phyloP scores from a whole-genome alignment of 2,888 invertebrate species.

The Xanthorhoe designata region DNA sequence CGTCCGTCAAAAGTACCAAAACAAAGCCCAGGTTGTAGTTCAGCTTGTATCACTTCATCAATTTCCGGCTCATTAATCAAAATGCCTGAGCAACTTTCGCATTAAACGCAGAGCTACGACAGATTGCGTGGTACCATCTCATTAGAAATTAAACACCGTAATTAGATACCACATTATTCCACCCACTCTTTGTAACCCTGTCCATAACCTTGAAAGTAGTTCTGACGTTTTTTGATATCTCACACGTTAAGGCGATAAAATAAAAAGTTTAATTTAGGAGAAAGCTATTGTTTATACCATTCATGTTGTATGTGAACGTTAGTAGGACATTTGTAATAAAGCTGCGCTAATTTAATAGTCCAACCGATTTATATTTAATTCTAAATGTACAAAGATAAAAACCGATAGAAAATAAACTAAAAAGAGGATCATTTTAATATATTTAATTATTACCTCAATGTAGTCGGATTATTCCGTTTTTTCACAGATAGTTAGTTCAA shows the following conservation, averaged over 20 bases:
- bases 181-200: neutral
- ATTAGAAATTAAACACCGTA: neutral
- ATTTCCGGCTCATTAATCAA: constrained; percentile 21
- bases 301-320: neutral
- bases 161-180: neutral
- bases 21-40: constrained; percentile 8
- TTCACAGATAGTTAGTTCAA: no score
- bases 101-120: constrained; percentile 17
- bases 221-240: neutral
- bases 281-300: neutral
- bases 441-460: no score
- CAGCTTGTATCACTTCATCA: constrained; percentile 14
- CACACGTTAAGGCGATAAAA: neutral
- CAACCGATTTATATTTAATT: no score
- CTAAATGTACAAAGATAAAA: no score
- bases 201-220: neutral
- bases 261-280: neutral
- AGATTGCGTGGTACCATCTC: constrained; percentile 8
- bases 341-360: no score
- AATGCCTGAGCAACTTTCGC: constrained; percentile 17
- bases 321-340: no score
- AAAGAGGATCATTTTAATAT: no score
- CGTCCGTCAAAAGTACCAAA: constrained; percentile 2
- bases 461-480: no score
- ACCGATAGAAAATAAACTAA: no score